Evolutionary conservation across 1,140 invertebrate genomes (phyloP), one percentile per base, ranked within the genome.

Genomic region (Charaxes varanes): DNA sequence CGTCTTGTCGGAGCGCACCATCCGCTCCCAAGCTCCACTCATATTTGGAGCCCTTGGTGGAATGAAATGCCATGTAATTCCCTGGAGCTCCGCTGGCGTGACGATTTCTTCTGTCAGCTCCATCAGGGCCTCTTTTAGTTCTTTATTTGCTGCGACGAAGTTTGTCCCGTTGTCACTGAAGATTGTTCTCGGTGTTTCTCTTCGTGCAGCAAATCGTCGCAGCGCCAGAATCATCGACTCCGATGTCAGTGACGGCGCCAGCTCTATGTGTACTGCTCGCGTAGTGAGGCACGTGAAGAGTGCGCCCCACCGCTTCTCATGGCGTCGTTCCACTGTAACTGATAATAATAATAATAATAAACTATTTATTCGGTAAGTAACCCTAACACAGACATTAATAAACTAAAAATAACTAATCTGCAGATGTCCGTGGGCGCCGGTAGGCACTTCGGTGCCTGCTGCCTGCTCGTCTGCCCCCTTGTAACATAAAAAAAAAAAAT

Each of bases 201-300:
- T 13, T 6, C 21, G 1, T 7, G 33, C 33, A 0, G 33, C 33
- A 11, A 24, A 15, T 24, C 33, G 16, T 15, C 33, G 5, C 2
- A 35, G 6, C 11, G 33, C 33, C 33, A 26, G 11, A 5, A 26
- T 26, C 23, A 12, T 26, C 2, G 23, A 11, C 4, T 6, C 6
- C 2, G 23, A 4, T 4, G 23, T 26, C 3, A 26, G 23, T 0
- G 23, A 26, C 2, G 8, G 8, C 2, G 13, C 38, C 3, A 41
- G 12, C 26, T 66, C 63, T 3, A 62, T 7, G 42, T 67, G 62
- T 2, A 67, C 31, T 2, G 43, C 42, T 0, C 26, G 52, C 49
- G 54, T 56, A 4, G 43, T 45, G 18, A 63, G 44, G 34, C 62
- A 64, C 3, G 43, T 53, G 33, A 60, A 65, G 1, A 67, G 21